These are phyloP conservation scores for Galerucella calmariensis DNA, from an alignment of 2,888 invertebrate species.

Conservation along the genomic window DNA sequence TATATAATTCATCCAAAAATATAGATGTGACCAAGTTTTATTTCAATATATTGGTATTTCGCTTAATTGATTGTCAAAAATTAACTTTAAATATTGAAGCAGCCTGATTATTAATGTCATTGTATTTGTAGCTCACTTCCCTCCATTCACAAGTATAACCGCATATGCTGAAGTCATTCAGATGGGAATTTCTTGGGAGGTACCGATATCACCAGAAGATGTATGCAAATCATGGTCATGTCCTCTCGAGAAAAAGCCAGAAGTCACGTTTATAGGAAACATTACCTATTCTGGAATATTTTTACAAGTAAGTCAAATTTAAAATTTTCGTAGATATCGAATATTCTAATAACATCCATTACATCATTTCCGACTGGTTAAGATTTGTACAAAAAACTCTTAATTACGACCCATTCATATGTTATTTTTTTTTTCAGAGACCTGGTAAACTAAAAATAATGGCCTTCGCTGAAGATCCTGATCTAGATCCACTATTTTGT, in stretches of 20 bases:
- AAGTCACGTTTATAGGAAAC: neutral
- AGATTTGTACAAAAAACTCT: no score
- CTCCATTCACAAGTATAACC: neutral
- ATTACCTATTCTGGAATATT: neutral
- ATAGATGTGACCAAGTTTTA: no score
- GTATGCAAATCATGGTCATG: neutral
- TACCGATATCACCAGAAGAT: conserved; percentile 2
- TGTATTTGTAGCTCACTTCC: neutral
- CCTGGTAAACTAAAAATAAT: neutral
- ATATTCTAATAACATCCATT: no score
- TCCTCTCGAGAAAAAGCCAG: no score
- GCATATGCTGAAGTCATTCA: neutral
- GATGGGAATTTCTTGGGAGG: neutral
- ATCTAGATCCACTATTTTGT: neutral
- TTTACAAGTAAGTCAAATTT: neutral
- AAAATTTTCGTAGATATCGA: neutral
- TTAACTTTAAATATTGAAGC: no score
- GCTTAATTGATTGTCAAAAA: no score
- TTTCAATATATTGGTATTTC: no score
- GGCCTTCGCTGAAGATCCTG: neutral
- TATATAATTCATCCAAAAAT: no score
- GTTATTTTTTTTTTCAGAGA: neutral
- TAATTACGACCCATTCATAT: neutral
- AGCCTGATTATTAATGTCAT: neutral
- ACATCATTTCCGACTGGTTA: no score